Percentiles rank a stretch among this genome's conserved stretches.
Conservation (phyloP, 2,888 invertebrate species). For the Auanema freiburgensis region DNA sequence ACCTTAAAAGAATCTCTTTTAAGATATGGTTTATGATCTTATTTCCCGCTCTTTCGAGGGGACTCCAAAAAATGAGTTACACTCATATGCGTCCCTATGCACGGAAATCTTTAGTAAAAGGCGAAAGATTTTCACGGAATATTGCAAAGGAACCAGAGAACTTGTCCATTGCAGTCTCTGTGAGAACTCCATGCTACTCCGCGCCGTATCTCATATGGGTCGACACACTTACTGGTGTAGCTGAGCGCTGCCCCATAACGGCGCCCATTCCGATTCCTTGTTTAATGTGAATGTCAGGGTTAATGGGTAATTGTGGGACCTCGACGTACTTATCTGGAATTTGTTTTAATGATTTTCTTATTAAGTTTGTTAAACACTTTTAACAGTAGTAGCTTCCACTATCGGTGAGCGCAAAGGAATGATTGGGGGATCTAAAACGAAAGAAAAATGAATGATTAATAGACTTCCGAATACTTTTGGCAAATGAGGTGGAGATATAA, state of each 20-base stretch:
- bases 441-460: neutral
- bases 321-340: neutral
- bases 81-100: constrained; percentile 41
- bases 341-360: too few relatives aligned
- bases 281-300: constrained; percentile 3
- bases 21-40: constrained; percentile 5
- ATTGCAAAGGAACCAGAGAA: too few relatives aligned
- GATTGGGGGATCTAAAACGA: constrained; percentile 2
- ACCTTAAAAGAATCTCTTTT: constrained; percentile 21
- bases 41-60: constrained; percentile 42
- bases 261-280: constrained; percentile 20
- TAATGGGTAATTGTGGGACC: neutral
- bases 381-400: too few relatives aligned
- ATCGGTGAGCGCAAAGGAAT: constrained; percentile 3
- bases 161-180: too few relatives aligned
- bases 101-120: constrained; percentile 57
- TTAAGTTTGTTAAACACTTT: too few relatives aligned
- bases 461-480: neutral
- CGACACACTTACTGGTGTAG: constrained; percentile 1
- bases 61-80: constrained; percentile 41
- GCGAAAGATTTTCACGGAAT: constrained; percentile 47
- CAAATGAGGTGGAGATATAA: neutral
- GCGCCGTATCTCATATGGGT: constrained; percentile 10
- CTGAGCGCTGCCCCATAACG: neutral
- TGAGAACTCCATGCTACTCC: too few relatives aligned